Evolutionary conservation across 2,888 invertebrate genomes (phyloP), one percentile per base, ranked within the genome.

Genomic region (Conistra vaccinii): DNA sequence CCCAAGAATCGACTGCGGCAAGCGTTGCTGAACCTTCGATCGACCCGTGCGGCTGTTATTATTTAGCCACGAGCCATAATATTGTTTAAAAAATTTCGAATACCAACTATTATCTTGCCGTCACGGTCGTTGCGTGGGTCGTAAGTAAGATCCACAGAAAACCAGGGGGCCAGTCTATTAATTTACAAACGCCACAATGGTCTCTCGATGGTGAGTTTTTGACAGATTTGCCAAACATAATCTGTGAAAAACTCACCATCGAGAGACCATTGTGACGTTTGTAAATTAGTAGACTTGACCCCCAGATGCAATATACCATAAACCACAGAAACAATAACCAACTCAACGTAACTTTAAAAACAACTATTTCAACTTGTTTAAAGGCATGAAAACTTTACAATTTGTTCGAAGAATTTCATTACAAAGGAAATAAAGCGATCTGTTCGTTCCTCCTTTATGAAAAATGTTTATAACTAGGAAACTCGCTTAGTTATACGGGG

Each of bases 401-500:
- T 73, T 81, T 70, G 58, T 73, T 61, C 51, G 12, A 69, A 74
- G 74, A 84, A 84, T 80, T 77, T 83, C 74, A 83, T 84, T 71
- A 77, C 51, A 14, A 63, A 69, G 55, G 35, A 71, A 57, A 74
- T 80, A 85, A 79, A 61, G n/a, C 58, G n/a, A 71, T 79, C 67
- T 65, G 66, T 66, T 58, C 63, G 32, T 51, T 14, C 26, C 66
- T 67, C 51, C 70, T 77, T 79, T 79, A 80, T 85, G 76, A 82
- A 80, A 73, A 83, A 87, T 83, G 73, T 85, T 83, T 73, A 77
- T 85, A 85, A 79, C 77, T 87, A 74, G 74, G 69, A 73, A 80
- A 69, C 73, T 85, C 75, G 66, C 45, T 80, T 86, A 81, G 81
- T 78, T 82, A 78, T 83, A 79, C 79, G 69, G 62, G 74, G 66